phyloP scores from a whole-genome alignment of 2,888 invertebrate species.

The Ophion obscuratus region DNA sequence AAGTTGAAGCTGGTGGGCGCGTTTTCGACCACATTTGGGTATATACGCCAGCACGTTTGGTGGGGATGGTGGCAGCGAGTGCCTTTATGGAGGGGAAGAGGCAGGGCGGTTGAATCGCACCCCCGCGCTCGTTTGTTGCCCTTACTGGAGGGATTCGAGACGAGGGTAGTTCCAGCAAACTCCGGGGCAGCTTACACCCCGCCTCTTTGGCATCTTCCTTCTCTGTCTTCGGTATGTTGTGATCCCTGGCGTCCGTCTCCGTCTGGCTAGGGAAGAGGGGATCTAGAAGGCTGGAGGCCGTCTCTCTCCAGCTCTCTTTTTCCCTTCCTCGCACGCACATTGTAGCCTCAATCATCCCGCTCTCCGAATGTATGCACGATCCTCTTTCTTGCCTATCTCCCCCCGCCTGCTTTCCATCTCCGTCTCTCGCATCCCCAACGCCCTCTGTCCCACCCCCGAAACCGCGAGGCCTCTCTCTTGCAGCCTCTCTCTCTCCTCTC shows the following conservation, averaged over 20 bases:
- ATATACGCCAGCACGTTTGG: background rate
- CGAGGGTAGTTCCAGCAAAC: conserved; percentile 51
- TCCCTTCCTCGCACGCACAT: background rate
- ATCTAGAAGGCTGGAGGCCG: background rate
- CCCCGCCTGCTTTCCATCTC: background rate
- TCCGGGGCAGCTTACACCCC: conserved; percentile 42
- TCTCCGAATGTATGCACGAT: too few relatives aligned
- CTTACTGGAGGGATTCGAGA: conserved; percentile 72
- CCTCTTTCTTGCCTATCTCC: background rate
- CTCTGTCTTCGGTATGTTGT: conserved; percentile 14
- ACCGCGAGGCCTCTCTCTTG: conserved; percentile 15
- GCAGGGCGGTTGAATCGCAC: conserved; percentile 62
- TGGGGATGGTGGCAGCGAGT: conserved; percentile 23
- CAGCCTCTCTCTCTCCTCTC: conserved; percentile 17
- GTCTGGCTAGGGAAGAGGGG: background rate
- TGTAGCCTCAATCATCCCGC: background rate
- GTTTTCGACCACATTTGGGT: conserved; percentile 17
- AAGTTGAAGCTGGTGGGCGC: conserved; percentile 32
- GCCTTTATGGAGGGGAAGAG: conserved; percentile 26
- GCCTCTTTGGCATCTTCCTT: conserved; percentile 24
- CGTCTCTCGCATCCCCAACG: conserved; percentile 40
- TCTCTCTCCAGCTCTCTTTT: conserved; percentile 2
- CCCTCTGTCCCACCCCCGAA: conserved; percentile 52
- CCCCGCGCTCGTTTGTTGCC: conserved; percentile 71
- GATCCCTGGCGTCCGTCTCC: background rate